Base-by-base conservation (phyloP, 2,888 invertebrate species). In the Petrolisthes manimaculis region DNA sequence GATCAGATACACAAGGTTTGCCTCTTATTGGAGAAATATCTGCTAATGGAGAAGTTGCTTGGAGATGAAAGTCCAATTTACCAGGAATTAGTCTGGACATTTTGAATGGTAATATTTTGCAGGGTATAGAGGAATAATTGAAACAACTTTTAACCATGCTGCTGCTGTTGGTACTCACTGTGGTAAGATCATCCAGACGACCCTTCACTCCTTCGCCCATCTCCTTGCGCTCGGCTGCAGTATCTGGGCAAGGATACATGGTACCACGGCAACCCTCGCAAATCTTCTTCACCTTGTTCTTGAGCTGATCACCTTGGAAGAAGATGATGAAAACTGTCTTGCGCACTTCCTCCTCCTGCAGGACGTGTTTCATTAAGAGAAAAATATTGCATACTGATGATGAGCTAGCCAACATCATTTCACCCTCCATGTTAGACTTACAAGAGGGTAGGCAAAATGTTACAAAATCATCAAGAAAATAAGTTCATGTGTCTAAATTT, bases 271-370 rank as follows among this genome's bases (percentile, higher is more conserved):
- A 92, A 2, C 92, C 92, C 77, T 92, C 92, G 83, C 92, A 92
- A 74, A 92, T 92, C 88, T 92, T 92, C 89, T 92, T 92, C 21
- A 92, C 92, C 83, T 92, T 91, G 14, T 86, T 89, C 90, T 92
- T 92, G 89, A 92, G 89, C 86, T 92, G 92, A 12, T 92, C 92
- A 5, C 92, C 92, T 92, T 92, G 92, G 91, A 92, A 92, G 91
- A 92, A 92, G 83, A 92, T 90, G 82, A 92, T 91, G 90, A 92
- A 92, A 2, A 92, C 92, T 8, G 90, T 91, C 90, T 92, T 92
- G 90, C 91, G 80, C 67, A 92, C 91, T 75, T 91, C 87, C 9
- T 92, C 91, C 21, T 92, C 92, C 92, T 92, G 84, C 18, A 78
- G 18, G 37, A 37, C 37, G 37, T 37, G 37, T 37, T 37, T 37